Base-by-base conservation (phyloP, 2,797 vertebrate species). In the Geotrypetes seraphini region DNA sequence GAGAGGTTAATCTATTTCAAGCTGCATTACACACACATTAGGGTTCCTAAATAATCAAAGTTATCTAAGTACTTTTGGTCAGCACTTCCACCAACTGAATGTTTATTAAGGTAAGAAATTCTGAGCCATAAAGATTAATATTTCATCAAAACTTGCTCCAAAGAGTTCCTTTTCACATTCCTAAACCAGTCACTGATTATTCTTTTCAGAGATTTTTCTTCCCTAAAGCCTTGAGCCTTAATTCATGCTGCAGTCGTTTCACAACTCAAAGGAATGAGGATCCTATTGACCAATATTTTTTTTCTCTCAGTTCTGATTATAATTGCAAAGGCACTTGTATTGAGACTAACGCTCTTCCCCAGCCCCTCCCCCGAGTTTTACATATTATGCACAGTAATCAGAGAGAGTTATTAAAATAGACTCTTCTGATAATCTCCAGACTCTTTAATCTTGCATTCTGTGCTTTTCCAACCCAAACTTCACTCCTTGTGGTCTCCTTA, bases 401-500 rank as follows among this genome's bases (percentile, higher is more conserved):
- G 51, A 63, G 26, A 39, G 26, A 39, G 38, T 61, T 71, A 73
- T 72, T 72, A 75, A 70, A 65, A 65, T 22, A 67, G 50, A 46
- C 49, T 62, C 41, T 56, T 71, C 50, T 67, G 48, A 64, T 67
- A 58, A 70, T 64, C 55, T 75, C 53, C 51, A 63, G 45, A 61
- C 49, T 7, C 42, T 67, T 66, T 66, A 64, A 71, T 74, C 64
- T 65, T 55, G 56, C 42, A 48, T 62, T 60, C 39, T 56, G 30
- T 60, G 42, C 67, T 73, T 71, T 68, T 53, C n/a, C n/a, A 69
- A 55, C 47, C 63, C 48, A 73, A 66, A 56, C 37, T 47, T 52
- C 47, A 37, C 35, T 54, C 28, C 43, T 68, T 33, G 40, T 50
- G 51, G 39, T 53, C 58, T 51, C 41, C 31, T 50, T 52, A 40